These are phyloP conservation scores for Meganola albula DNA, from an alignment of 2,888 invertebrate genomes.

Conservation along the genomic window DNA sequence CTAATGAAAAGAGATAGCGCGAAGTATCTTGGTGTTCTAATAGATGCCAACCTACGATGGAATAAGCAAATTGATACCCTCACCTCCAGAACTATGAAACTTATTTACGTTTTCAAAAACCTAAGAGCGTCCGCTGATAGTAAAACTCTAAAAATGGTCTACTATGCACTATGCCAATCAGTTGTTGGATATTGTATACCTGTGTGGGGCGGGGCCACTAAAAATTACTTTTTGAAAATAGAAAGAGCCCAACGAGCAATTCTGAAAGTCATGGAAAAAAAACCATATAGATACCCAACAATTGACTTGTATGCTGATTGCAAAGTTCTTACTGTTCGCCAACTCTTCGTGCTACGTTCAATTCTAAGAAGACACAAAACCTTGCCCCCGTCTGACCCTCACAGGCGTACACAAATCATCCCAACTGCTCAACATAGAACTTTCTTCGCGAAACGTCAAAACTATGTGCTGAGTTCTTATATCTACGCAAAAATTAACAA, in stretches of 20 bases:
- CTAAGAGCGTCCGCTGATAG: conserved; percentile 5
- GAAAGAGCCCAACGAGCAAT: neutral
- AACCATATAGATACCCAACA: neutral
- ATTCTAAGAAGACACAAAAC: too few species aligned
- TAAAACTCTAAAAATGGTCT: conserved; percentile 1
- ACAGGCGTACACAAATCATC: too few species aligned
- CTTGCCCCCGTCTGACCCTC: too few species aligned
- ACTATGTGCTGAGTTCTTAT: too few species aligned
- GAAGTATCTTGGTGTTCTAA: neutral
- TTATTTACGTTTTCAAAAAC: neutral
- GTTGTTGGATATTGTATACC: neutral
- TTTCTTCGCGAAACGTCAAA: too few species aligned
- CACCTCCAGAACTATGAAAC: neutral
- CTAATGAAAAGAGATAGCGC: neutral
- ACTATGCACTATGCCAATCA: neutral
- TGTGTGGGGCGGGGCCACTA: neutral
- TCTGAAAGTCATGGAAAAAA: neutral
- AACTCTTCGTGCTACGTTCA: too few species aligned
- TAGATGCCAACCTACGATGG: conserved; percentile 3
- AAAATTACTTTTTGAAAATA: neutral
- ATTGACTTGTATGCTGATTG: neutral
- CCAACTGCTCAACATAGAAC: too few species aligned
- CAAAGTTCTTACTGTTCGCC: neutral
- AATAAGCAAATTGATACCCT: neutral
- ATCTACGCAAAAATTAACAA: too few species aligned